phyloP scores from a whole-genome alignment of 2,113 vertebrate species.

The Rhinopomastus cyanomelas region DNA sequence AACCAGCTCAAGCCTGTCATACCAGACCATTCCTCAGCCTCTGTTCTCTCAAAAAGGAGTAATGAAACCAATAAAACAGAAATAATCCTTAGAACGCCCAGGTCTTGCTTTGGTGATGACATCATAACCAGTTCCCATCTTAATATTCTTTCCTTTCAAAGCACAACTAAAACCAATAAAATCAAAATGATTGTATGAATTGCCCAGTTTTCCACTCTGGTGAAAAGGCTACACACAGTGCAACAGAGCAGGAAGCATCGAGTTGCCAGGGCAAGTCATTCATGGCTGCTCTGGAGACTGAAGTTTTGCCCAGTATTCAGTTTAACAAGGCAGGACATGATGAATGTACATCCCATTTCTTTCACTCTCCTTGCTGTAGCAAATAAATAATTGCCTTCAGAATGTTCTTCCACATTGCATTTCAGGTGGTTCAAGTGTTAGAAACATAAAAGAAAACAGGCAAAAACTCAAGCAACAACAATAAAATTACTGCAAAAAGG shows the following conservation, averaged over 20 bases:
- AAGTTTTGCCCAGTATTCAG: neutral
- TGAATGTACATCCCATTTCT: neutral
- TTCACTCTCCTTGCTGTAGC: neutral
- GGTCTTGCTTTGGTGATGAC: neutral
- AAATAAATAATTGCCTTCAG: neutral
- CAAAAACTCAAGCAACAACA: neutral
- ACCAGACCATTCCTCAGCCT: conserved; percentile 49
- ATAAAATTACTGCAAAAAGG: neutral
- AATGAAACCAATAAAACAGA: conserved; percentile 72
- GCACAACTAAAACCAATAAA: conserved; percentile 65
- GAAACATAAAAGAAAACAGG: neutral
- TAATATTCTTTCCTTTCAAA: conserved; percentile 43
- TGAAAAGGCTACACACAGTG: neutral
- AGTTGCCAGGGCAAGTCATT: neutral
- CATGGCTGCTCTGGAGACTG: neutral
- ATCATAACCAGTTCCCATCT: neutral
- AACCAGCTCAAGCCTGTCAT: conserved; percentile 57
- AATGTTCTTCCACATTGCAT: neutral
- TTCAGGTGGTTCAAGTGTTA: neutral
- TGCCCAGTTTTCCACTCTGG: neutral
- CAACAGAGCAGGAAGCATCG: neutral
- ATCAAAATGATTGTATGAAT: conserved; percentile 19
- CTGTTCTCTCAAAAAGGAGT: conserved; percentile 36
- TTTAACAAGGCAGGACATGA: neutral
- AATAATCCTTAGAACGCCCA: conserved; percentile 56